Percentiles rank a stretch among this genome's conserved stretches.
phyloP scores from a whole-genome alignment of 2,888 invertebrate species.

The Myopa testacea region DNA sequence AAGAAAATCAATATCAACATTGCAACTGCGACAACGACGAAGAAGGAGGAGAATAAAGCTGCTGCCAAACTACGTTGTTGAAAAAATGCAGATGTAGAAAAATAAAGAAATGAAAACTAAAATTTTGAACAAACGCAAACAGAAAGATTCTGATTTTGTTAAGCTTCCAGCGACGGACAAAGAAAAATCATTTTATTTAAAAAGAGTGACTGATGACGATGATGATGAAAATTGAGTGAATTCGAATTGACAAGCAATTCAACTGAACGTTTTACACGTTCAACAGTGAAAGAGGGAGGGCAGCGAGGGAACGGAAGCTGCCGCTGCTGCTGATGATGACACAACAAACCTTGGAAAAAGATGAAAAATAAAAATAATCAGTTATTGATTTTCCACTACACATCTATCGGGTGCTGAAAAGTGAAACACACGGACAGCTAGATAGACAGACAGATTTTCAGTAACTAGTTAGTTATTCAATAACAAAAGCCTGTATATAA shows the following conservation, averaged over 20 bases:
- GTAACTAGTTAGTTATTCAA: no score
- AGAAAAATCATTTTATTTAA: background rate
- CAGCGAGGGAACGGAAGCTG: conserved; percentile 1
- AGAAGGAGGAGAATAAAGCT: no score
- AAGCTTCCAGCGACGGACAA: background rate
- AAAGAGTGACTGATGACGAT: no score
- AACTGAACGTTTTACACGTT: background rate
- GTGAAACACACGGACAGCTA: no score
- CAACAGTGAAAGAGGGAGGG: background rate
- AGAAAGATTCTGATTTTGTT: background rate
- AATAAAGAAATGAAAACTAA: background rate
- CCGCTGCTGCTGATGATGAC: conserved; percentile 13
- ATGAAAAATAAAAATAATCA: conserved; percentile 16
- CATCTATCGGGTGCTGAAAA: no score
- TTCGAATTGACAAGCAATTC: no score
- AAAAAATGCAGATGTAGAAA: background rate
- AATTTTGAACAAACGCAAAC: background rate
- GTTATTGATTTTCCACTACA: conserved; percentile 22
- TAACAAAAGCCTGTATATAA: no score
- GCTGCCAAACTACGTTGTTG: background rate
- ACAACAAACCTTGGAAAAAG: conserved; percentile 17
- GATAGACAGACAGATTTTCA: no score
- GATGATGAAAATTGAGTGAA: no score
- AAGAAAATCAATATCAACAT: conserved; percentile 24
- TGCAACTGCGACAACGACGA: background rate